phyloP scores from a whole-genome alignment of 1,140 invertebrate species.

The Delia radicum region DNA sequence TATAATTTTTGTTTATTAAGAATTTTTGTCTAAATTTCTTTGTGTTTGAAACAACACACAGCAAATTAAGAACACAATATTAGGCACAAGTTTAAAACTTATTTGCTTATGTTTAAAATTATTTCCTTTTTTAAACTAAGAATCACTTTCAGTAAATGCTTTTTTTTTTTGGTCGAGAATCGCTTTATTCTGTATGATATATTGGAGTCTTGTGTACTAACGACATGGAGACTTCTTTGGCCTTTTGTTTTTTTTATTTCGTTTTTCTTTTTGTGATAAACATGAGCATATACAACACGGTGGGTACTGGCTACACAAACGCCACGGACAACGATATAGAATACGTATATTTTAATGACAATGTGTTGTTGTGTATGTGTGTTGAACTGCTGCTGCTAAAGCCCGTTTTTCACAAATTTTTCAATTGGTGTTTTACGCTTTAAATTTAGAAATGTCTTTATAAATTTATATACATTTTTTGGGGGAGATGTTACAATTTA shows the following conservation, averaged over 20 bases:
- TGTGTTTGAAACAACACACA: conserved; percentile 23
- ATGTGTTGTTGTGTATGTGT: conserved; percentile 3
- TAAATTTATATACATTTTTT: conserved; percentile 12
- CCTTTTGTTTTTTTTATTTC: background rate
- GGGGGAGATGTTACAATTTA: conserved; percentile 34
- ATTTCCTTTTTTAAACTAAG: background rate
- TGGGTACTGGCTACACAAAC: conserved; percentile 1
- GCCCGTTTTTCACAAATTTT: conserved; percentile 40
- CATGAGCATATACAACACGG: background rate
- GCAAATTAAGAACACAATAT: conserved; percentile 23
- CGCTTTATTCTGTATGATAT: background rate
- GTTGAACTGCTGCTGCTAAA: background rate
- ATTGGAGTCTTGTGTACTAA: background rate
- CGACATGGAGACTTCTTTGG: background rate
- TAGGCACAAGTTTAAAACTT: conserved; percentile 19
- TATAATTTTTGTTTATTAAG: background rate
- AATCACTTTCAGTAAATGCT: conserved; percentile 18
- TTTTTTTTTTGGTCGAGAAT: conserved; percentile 14
- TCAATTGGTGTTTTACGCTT: background rate
- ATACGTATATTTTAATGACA: background rate
- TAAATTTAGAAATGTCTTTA: background rate
- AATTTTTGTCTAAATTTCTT: conserved; percentile 20
- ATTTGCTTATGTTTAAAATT: conserved; percentile 4
- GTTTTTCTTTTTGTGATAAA: background rate
- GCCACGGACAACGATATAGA: background rate